phyloP scores from a whole-genome alignment of 92 coral and sea anemone species.

The Porites cylindrica region DNA sequence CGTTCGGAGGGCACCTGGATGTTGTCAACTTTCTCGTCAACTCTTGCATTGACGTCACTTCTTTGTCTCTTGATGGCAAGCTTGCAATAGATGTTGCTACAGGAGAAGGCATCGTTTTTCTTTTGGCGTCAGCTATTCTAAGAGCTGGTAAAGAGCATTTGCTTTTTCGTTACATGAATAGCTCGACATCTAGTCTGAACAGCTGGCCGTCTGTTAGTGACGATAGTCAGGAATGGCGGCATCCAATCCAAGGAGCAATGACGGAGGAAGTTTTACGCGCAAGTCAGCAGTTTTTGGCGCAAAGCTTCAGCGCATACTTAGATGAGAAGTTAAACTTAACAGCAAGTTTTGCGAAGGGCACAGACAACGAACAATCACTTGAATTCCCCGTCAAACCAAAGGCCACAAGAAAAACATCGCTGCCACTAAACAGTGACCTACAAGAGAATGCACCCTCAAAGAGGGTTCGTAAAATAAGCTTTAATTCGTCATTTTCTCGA shows the following conservation, averaged over 20 bases:
- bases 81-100: constrained; percentile 85
- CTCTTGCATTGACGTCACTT: constrained; percentile 83
- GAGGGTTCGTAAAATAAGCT: constrained; percentile 52
- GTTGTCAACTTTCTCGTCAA: constrained; percentile 70
- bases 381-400: constrained; percentile 4
- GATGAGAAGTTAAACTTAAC: constrained; percentile 69
- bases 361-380: constrained; percentile 2
- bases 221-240: constrained; percentile 18
- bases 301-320: constrained; percentile 61
- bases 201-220: constrained; percentile 66
- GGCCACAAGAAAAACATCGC: constrained; percentile 54
- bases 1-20: constrained; percentile 77
- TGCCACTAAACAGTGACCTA: constrained; percentile 17
- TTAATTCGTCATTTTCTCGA: constrained; percentile 82
- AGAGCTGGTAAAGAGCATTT: constrained; percentile 85
- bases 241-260: constrained; percentile 45
- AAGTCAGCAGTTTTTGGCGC: constrained; percentile 76
- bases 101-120: constrained; percentile 91
- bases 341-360: constrained; percentile 12
- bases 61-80: constrained; percentile 77
- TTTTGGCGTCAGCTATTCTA: constrained; percentile 81
- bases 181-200: constrained; percentile 74
- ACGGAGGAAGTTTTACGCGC: constrained; percentile 78
- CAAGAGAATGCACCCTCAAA: constrained; percentile 20
- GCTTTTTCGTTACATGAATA: constrained; percentile 76